A percentile compares a stretch with the other conserved stretches of the same genome.
Evolutionary conservation across 2,113 vertebrate species (phyloP).

Genomic region (Seriola rivoliana): DNA sequence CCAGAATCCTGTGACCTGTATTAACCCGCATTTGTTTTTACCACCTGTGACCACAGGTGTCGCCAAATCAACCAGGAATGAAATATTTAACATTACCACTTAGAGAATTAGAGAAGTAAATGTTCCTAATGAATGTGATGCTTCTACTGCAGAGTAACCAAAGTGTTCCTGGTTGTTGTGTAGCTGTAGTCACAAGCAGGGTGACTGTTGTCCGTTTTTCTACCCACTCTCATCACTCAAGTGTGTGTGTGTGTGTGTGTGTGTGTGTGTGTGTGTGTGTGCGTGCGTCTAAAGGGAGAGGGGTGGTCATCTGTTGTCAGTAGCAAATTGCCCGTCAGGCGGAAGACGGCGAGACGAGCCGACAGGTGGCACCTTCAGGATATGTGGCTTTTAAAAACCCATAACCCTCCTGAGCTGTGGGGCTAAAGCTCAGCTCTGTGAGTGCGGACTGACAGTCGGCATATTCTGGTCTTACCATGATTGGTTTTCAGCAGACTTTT

Average conservation of each 20-base stretch:
- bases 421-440: constrained; percentile 49
- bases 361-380: constrained; percentile 44
- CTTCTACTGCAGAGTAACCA: no score
- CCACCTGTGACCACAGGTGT: no score
- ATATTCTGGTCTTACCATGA: constrained; percentile 69
- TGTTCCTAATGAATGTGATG: no score
- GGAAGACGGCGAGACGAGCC: constrained; percentile 32
- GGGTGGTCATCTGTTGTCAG: background rate
- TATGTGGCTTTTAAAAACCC: constrained; percentile 74
- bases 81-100: no score
- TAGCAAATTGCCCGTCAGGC: constrained; percentile 60
- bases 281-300: background rate
- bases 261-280: background rate
- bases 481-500: constrained; percentile 62
- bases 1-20: no score
- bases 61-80: no score
- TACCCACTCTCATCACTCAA: constrained; percentile 17
- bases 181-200: background rate
- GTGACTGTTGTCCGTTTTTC: constrained; percentile 8
- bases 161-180: background rate
- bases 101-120: no score
- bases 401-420: constrained; percentile 72
- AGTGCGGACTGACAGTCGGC: constrained; percentile 70
- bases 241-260: background rate
- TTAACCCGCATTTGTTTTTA: no score